Percentiles rank a stretch among this genome's conserved stretches.
Conservation (phyloP, 2,888 invertebrate genomes). For the Pharmacophagus antenor region DNA sequence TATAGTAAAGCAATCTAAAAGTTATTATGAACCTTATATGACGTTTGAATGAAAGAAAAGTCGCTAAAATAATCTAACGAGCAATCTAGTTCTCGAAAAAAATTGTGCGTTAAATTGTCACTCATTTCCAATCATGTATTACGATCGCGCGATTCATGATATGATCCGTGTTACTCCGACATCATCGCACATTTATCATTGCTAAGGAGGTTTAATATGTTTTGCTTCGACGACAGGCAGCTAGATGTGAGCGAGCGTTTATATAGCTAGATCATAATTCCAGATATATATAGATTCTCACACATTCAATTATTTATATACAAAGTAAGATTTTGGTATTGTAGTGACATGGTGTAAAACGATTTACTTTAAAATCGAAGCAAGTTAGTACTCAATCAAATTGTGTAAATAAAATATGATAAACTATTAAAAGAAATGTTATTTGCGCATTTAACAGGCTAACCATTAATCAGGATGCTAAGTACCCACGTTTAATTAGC, state of each 20-base stretch:
- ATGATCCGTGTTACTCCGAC: constrained; percentile 50
- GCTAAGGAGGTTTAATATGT: constrained; percentile 74
- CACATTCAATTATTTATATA: constrained; percentile 17
- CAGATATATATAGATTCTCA: constrained; percentile 31
- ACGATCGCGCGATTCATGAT: constrained; percentile 54
- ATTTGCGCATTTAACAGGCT: too few species aligned
- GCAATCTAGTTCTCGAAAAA: constrained; percentile 32
- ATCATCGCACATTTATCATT: constrained; percentile 72
- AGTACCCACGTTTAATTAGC: too few species aligned
- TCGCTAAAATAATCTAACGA: not conserved
- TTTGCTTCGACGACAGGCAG: constrained; percentile 63
- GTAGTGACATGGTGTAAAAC: not conserved
- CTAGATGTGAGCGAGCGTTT: constrained; percentile 48
- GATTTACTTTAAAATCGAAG: not conserved
- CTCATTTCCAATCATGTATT: constrained; percentile 74
- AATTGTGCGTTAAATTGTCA: constrained; percentile 55
- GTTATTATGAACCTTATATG: not conserved
- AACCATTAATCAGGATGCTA: too few species aligned
- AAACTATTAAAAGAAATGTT: too few species aligned
- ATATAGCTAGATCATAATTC: constrained; percentile 36
- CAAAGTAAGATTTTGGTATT: not conserved
- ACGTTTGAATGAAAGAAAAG: not conserved
- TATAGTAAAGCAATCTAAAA: not conserved
- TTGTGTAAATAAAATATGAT: too few species aligned
- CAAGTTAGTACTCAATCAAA: not conserved